Percentiles rank a stretch among this genome's conserved stretches.
phyloP scores from a whole-genome alignment of 1,140 invertebrate genomes.

The Orius insidiosus region DNA sequence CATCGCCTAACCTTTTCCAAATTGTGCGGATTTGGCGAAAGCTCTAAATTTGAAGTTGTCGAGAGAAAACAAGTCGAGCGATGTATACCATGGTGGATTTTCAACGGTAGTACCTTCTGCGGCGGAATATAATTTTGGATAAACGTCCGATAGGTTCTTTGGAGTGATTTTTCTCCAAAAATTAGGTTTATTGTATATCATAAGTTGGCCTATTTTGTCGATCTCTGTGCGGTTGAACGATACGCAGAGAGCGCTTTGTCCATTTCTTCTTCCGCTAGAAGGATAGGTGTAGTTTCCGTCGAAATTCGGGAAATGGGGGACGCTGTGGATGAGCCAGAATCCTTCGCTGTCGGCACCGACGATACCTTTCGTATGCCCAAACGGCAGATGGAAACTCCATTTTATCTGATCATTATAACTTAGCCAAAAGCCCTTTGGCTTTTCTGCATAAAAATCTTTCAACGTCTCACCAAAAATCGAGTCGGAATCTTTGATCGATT shows the following conservation, averaged over 20 bases:
- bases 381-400: too few species aligned
- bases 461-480: too few species aligned
- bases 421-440: too few species aligned
- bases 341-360: constrained; percentile 50
- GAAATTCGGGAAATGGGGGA: constrained; percentile 41
- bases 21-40: constrained; percentile 58
- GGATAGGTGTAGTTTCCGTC: constrained; percentile 50
- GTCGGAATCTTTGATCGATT: too few species aligned
- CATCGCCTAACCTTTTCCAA: constrained; percentile 13
- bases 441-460: too few species aligned
- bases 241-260: constrained; percentile 77
- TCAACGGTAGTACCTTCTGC: constrained; percentile 39
- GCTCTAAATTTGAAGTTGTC: constrained; percentile 42
- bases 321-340: constrained; percentile 82
- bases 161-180: constrained; percentile 44
- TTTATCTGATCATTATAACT: too few species aligned
- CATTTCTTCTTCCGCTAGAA: constrained; percentile 46
- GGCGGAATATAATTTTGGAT: constrained; percentile 41
- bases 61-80: constrained; percentile 36
- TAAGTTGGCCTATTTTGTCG: constrained; percentile 42
- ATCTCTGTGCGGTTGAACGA: constrained; percentile 43
- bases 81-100: constrained; percentile 41
- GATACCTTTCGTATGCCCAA: constrained; percentile 34
- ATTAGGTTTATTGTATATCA: constrained; percentile 59
- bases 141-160: constrained; percentile 27